phyloP scores from a whole-genome alignment of 2,888 invertebrate genomes.

The Fragum sueziense region DNA sequence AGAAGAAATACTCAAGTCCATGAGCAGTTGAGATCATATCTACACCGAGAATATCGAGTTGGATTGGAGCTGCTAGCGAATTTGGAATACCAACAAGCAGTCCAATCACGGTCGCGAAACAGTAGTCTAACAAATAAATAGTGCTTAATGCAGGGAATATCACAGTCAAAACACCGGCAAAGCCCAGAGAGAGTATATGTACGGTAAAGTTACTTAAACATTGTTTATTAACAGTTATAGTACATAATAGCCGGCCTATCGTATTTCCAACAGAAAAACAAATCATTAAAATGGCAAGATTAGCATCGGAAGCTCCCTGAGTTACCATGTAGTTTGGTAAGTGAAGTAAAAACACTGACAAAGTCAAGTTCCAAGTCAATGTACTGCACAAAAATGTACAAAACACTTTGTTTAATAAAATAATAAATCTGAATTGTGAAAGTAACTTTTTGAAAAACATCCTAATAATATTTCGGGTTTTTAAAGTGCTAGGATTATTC shows the following conservation, averaged over 20 bases:
- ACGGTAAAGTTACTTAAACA: conserved; percentile 30
- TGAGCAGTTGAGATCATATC: conserved; percentile 52
- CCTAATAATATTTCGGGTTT: too few species aligned
- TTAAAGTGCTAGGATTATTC: not conserved
- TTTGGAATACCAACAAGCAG: conserved; percentile 53
- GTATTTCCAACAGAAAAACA: conserved; percentile 45
- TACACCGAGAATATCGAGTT: conserved; percentile 51
- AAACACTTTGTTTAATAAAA: conserved; percentile 27
- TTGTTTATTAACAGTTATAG: conserved; percentile 7
- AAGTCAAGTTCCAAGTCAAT: conserved; percentile 44
- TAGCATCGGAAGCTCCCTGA: conserved; percentile 19
- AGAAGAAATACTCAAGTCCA: conserved; percentile 53
- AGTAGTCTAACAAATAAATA: conserved; percentile 16
- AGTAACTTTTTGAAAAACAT: too few species aligned
- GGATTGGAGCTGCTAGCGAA: conserved; percentile 53
- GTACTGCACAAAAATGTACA: conserved; percentile 49
- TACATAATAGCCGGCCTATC: conserved; percentile 38
- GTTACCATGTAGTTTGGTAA: conserved; percentile 47
- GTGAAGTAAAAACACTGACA: conserved; percentile 48
- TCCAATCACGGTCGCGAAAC: conserved; percentile 39
- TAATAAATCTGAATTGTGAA: not conserved
- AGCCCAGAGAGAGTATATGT: conserved; percentile 27
- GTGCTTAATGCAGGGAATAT: conserved; percentile 41
- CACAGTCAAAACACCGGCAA: conserved; percentile 36
- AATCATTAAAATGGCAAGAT: conserved; percentile 49